Conservation (phyloP, 2,797 vertebrate species). For the Acipenser transmontanus region DNA sequence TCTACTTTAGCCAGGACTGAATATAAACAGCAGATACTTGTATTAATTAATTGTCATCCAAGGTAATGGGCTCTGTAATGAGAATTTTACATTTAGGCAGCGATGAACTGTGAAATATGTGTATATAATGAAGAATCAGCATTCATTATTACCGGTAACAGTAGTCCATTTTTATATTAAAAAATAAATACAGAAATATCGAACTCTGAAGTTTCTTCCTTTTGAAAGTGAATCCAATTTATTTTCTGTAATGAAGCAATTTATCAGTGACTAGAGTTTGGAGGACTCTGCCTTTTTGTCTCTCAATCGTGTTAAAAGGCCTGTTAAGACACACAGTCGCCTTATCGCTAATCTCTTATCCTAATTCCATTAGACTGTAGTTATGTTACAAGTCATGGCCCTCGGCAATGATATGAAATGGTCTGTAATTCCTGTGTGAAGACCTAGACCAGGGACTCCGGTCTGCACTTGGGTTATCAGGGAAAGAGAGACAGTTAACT, state of each 20-base stretch:
- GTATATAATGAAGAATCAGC: slow-evolving; percentile 26
- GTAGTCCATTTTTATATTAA: no score
- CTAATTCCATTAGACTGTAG: not conserved
- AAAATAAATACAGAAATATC: slow-evolving; percentile 3
- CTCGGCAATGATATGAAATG: no score
- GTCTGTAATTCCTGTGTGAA: no score
- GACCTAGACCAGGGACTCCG: no score
- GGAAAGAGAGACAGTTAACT: no score
- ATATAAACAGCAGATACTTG: slow-evolving; percentile 15
- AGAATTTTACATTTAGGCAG: slow-evolving; percentile 22
- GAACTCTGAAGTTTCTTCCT: slow-evolving; percentile 19
- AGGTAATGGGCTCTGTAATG: slow-evolving; percentile 44
- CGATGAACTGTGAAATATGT: slow-evolving; percentile 34
- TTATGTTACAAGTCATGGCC: no score
- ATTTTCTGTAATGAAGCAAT: slow-evolving; percentile 25
- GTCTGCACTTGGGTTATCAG: no score
- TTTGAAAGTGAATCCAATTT: slow-evolving; percentile 25
- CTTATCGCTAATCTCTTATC: slow-evolving; percentile 8
- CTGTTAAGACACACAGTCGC: not conserved
- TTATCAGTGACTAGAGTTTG: slow-evolving; percentile 20
- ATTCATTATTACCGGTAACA: slow-evolving; percentile 16
- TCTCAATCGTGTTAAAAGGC: not conserved
- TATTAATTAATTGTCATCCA: slow-evolving; percentile 40
- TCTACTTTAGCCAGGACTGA: slow-evolving; percentile 5
- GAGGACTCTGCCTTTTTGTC: slow-evolving; percentile 7